Evolutionary conservation across 2,888 invertebrate species (phyloP), one percentile per base, ranked within the genome.

Genomic region (Sinelater perroti): DNA sequence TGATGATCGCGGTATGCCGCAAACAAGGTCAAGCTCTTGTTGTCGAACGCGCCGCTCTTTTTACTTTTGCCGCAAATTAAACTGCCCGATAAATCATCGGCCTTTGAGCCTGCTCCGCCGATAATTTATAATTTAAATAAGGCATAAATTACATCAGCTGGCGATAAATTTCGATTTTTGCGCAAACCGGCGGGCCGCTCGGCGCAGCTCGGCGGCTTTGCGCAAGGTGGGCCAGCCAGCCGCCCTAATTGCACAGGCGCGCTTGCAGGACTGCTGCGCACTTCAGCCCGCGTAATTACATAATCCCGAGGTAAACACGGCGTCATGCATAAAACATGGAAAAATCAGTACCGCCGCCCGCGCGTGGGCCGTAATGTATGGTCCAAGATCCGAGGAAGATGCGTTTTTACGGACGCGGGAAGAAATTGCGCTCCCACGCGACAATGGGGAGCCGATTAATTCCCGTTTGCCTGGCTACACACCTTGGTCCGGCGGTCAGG

Each of bases 91-190:
- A 42, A 42, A 42, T 42, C 42, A 42, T 24, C 3, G 8, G 8
- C 38, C 24, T 42, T 42, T 42, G 42, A 42, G 38, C 14, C n/a
- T 11, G 38, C 4, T 14, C 42, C 42, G 24, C 42, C 8, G 24
- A 24, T 26, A 20, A 38, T 38, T 13, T 42, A 24, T 26, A 38
- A 20, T 38, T 38, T 38, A 14, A n/a, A 24, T 10, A 26, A 26
- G 14, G 8, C 18, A 17, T 42, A 42, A 42, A 26, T 42, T 42
- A 42, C 26, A 13, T 11, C n/a, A 26, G 42, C 21, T 6, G 16
- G n/a, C n/a, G 26, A 42, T 42, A 42, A 42, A 42, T 42, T 14
- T 1, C 24, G 14, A 42, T 42, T 42, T 42, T 42, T 42, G 20
- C 42, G 8, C 13, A n/a, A n/a, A n/a, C n/a, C n/a, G n/a, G n/a